phyloP scores from a whole-genome alignment of 2,797 vertebrate genomes.

The Australoheros facetus region DNA sequence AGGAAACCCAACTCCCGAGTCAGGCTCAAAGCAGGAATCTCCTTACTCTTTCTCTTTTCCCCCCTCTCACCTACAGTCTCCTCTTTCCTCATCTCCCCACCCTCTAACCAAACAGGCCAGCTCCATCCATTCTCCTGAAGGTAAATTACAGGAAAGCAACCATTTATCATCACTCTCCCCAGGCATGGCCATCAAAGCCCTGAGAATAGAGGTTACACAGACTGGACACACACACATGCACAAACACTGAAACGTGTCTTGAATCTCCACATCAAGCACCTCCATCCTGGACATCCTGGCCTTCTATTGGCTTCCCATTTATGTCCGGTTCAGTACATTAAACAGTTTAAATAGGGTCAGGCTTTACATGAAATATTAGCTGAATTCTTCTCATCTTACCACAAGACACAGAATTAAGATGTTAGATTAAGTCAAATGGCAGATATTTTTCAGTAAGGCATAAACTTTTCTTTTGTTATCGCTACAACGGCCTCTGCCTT shows the following conservation, averaged over 20 bases:
- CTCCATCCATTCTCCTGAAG: slow-evolving; percentile 63
- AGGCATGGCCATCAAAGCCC: slow-evolving; percentile 43
- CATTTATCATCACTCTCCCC: slow-evolving; percentile 73
- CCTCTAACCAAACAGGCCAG: slow-evolving; percentile 69
- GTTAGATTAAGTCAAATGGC: neutral
- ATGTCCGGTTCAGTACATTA: slow-evolving; percentile 17
- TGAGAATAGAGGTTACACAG: slow-evolving; percentile 31
- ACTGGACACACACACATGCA: slow-evolving; percentile 20
- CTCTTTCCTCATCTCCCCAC: slow-evolving; percentile 55
- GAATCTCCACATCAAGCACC: slow-evolving; percentile 18
- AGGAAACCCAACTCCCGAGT: slow-evolving; percentile 69
- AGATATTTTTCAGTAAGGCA: neutral
- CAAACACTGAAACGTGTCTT: slow-evolving; percentile 12
- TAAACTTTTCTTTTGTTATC: neutral
- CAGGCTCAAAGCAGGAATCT: slow-evolving; percentile 67
- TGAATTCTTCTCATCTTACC: neutral
- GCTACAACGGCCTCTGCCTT: neutral
- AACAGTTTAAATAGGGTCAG: neutral
- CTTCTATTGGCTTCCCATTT: slow-evolving; percentile 12
- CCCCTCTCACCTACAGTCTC: slow-evolving; percentile 43
- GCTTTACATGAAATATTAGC: neutral
- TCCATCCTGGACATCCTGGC: slow-evolving; percentile 24
- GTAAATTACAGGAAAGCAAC: slow-evolving; percentile 76
- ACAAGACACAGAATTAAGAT: neutral
- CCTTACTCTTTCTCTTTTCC: slow-evolving; percentile 18